Evolutionary conservation across 1,140 invertebrate genomes (phyloP).

Genomic region (Heliconius hewitsoni): DNA sequence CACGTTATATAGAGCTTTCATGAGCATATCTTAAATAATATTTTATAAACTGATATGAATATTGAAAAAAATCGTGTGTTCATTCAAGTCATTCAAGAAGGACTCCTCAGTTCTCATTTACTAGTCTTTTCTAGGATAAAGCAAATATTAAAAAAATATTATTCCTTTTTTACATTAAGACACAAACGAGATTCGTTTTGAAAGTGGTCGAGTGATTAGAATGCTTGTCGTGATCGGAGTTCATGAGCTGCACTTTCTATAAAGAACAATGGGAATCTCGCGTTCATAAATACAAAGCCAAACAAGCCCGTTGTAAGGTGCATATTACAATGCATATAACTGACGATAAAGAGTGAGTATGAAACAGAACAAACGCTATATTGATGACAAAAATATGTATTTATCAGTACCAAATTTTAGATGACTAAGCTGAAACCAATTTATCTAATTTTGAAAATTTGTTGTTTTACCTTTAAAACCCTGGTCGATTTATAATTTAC

Average conservation of each 20-base stretch:
- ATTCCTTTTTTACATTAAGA: not conserved
- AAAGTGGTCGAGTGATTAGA: constrained; percentile 57
- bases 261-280: constrained; percentile 53
- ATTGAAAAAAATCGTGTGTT: not conserved
- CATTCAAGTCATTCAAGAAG: no score
- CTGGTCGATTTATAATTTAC: not conserved
- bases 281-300: constrained; percentile 18
- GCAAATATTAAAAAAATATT: no score
- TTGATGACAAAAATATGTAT: not conserved
- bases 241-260: constrained; percentile 66
- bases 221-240: constrained; percentile 61
- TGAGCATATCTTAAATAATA: constrained; percentile 2
- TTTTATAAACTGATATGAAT: not conserved
- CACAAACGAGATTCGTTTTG: constrained; percentile 29
- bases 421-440: not conserved
- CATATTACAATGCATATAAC: constrained; percentile 24
- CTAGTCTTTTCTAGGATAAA: no score
- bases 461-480: not conserved
- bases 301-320: constrained; percentile 20
- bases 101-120: no score
- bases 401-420: not conserved
- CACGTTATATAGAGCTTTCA: not conserved
- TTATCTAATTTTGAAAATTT: not conserved
- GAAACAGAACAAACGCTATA: not conserved
- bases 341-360: constrained; percentile 9